Evolutionary conservation across 2,113 vertebrate genomes (phyloP).

Genomic region (human): GRCh38 chr5:1124501-1125000

Average conservation of each 20-base stretch:
- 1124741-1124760: background rate
- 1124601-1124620: background rate
- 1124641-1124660: background rate
- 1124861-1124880: rapidly evolving
- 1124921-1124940: background rate
- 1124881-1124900: too few relatives aligned
- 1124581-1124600: background rate
- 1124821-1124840: rapidly evolving
- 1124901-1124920: background rate
- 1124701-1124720: background rate
- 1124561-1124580: too few relatives aligned
- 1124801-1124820: background rate
- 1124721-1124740: background rate
- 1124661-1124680: too few relatives aligned
- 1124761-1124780: background rate
- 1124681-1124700: background rate
- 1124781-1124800: rapidly evolving
- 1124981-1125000: rapidly evolving
- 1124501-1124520: background rate
- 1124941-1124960: background rate
- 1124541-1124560: rapidly evolving
- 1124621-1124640: background rate
- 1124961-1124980: background rate
- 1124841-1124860: rapidly evolving
- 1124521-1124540: background rate